Conservation (phyloP, 2,888 invertebrate genomes). For the Mylabris sibirica region DNA sequence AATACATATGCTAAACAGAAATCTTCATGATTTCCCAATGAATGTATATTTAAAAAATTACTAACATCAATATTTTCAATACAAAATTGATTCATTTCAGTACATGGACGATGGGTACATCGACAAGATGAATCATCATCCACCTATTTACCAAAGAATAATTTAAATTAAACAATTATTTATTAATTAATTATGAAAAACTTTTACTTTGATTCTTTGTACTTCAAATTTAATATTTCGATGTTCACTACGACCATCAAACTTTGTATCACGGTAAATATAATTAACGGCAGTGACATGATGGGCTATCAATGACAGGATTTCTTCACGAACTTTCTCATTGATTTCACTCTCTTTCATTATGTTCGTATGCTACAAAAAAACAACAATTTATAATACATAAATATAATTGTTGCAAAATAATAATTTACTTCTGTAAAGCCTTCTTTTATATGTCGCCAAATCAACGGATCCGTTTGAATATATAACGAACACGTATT, state of each 20-base stretch:
- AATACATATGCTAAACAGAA: conserved; percentile 99
- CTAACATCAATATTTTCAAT: conserved; percentile 98
- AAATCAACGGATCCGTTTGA: conserved; percentile 98
- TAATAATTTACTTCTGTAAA: conserved; percentile 74
- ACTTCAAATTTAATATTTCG: conserved; percentile 97
- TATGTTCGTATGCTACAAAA: conserved; percentile 74
- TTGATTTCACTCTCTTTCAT: conserved; percentile 73
- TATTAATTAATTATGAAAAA: background rate
- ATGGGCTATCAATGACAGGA: conserved; percentile 95
- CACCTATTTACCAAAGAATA: conserved; percentile 71
- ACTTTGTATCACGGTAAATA: conserved; percentile 94
- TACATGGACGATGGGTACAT: conserved; percentile 65
- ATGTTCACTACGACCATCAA: conserved; percentile 89
- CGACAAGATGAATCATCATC: conserved; percentile 87
- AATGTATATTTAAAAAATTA: conserved; percentile 97
- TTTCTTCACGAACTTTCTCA: conserved; percentile 95
- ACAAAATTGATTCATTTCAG: conserved; percentile 88
- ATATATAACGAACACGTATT: conserved; percentile 96
- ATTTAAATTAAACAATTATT: conserved; percentile 6
- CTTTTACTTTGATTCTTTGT: conserved; percentile 76
- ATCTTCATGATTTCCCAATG: conserved; percentile 95
- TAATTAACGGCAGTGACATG: conserved; percentile 99
- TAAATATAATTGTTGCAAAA: background rate
- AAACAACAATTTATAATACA: conserved; percentile 38
- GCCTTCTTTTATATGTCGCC: conserved; percentile 89